Percentiles rank a stretch among this genome's conserved stretches.
phyloP scores from a whole-genome alignment of 2,113 vertebrate genomes.

The Tretioscincus oriximinensis region DNA sequence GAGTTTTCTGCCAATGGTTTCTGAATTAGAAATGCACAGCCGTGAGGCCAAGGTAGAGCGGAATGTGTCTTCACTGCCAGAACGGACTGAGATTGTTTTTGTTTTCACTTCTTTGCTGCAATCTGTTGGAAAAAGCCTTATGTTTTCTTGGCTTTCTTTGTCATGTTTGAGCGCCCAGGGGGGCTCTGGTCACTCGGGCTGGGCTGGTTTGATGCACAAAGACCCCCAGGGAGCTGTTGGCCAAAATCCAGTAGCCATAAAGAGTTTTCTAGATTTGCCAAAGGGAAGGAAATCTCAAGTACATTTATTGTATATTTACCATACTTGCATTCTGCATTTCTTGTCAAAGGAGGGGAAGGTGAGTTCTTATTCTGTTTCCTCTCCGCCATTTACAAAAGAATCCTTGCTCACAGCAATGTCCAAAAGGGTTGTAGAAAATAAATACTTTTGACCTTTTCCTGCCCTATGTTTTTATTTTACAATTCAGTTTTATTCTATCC shows the following conservation, averaged over 20 bases:
- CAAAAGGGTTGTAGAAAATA: not conserved
- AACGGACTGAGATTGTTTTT: not conserved
- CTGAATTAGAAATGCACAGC: not conserved
- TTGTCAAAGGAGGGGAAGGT: not conserved
- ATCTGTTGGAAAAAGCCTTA: too few relatives aligned
- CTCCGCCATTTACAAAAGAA: not conserved
- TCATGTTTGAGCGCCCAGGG: too few relatives aligned
- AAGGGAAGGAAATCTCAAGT: not conserved
- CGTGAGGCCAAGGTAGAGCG: not conserved
- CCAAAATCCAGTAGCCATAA: not conserved
- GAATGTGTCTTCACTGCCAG: not conserved
- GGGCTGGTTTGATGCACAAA: not conserved
- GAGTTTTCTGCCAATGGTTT: not conserved
- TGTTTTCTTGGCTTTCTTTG: too few relatives aligned
- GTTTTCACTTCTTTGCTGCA: not conserved
- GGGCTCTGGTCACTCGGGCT: too few relatives aligned
- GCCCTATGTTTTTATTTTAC: not conserved
- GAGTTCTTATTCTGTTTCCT: not conserved
- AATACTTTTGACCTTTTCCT: not conserved
- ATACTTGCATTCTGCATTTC: not conserved
- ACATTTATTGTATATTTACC: not conserved
- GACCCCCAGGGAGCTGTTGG: too few relatives aligned
- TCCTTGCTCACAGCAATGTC: not conserved
- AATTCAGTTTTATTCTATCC: too few relatives aligned
- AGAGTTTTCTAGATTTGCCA: too few relatives aligned